Conservation (phyloP, 64 coral and sea anemone species). For the Platygyra sinensis region DNA sequence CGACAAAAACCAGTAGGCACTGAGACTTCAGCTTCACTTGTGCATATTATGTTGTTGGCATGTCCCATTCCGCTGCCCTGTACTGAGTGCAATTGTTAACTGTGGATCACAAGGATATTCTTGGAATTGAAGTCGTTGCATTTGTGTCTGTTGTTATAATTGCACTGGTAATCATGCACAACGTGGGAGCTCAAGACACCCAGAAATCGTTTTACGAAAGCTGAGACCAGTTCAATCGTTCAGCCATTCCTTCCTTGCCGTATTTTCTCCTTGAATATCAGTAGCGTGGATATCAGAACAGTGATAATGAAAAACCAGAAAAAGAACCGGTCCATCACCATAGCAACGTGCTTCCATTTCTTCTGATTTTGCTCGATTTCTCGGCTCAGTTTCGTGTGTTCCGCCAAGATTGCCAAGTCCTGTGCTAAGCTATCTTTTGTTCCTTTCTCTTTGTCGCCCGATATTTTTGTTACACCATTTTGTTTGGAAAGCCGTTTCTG, state of each 20-base stretch:
- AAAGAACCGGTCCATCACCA: constrained; percentile 83
- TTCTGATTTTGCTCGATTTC: constrained; percentile 65
- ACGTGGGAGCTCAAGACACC: no score
- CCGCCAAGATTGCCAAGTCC: constrained; percentile 26
- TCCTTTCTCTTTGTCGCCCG: not conserved
- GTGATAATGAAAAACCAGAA: constrained; percentile 78
- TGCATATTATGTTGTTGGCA: no score
- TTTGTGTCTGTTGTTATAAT: no score
- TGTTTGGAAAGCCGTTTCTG: constrained; percentile 42
- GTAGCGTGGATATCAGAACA: constrained; percentile 53
- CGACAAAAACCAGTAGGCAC: no score
- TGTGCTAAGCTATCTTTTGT: not conserved
- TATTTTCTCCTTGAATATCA: constrained; percentile 77
- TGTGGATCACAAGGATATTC: no score
- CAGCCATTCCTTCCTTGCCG: not conserved
- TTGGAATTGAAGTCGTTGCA: no score
- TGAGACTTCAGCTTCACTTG: no score
- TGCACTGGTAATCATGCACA: no score
- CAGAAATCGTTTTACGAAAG: no score
- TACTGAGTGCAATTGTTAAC: no score
- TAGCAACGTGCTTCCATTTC: constrained; percentile 82
- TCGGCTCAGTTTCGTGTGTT: constrained; percentile 36
- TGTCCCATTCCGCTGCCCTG: no score
- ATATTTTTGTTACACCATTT: constrained; percentile 22
- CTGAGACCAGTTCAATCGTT: not conserved